These are phyloP conservation scores for Drosophila grimshawi DNA, from an alignment of 1,140 invertebrate genomes.

Conservation along the genomic window DNA sequence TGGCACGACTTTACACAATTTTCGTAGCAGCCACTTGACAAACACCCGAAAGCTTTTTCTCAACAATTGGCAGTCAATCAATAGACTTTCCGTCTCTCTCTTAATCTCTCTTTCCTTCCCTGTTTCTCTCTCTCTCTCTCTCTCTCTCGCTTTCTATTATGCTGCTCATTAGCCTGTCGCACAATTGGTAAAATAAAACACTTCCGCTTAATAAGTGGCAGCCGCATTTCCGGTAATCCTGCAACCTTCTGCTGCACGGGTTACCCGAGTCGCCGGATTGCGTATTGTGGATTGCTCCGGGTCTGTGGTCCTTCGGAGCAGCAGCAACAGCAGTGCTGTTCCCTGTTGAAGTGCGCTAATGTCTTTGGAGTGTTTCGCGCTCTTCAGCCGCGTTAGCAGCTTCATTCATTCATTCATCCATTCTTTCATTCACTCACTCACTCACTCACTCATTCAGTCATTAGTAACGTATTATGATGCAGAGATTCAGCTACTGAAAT, in stretches of 20 bases:
- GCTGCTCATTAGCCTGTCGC: slow-evolving; percentile 61
- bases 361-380: slow-evolving; percentile 80
- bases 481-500: slow-evolving; percentile 52
- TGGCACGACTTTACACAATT: slow-evolving; percentile 2
- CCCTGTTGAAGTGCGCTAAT: slow-evolving; percentile 75
- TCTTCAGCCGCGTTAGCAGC: slow-evolving; percentile 57
- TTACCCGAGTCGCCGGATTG: not conserved
- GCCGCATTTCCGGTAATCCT: slow-evolving; percentile 69
- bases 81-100: slow-evolving; percentile 26
- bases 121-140: slow-evolving; percentile 2
- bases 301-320: not conserved
- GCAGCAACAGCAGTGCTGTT: not conserved
- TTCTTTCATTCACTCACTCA: slow-evolving; percentile 20
- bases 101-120: not conserved
- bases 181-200: slow-evolving; percentile 67
- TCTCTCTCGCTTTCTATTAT: not conserved
- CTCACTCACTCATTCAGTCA: slow-evolving; percentile 38
- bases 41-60: slow-evolving; percentile 71
- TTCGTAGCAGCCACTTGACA: slow-evolving; percentile 58
- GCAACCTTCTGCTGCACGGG: not conserved
- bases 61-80: slow-evolving; percentile 60
- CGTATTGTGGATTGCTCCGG: not conserved
- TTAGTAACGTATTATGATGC: slow-evolving; percentile 73
- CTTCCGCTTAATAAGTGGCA: slow-evolving; percentile 73
- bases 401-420: slow-evolving; percentile 34